Conservation (phyloP, 2,888 invertebrate genomes). For the Beris chalybata region DNA sequence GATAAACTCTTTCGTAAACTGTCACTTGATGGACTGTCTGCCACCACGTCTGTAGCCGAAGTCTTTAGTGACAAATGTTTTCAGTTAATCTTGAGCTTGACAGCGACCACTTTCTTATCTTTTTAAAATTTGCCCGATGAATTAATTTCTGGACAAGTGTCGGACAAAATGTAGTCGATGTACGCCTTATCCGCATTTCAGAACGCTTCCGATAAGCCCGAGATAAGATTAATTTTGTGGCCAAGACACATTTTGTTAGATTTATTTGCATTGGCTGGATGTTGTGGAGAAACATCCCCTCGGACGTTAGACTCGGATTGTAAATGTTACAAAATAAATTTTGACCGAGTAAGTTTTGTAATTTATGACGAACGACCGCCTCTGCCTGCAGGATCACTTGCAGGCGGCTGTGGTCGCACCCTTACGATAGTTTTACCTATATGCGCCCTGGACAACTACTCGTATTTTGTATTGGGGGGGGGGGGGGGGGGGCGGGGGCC, state of each 20-base stretch:
- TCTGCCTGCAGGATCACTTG: slow-evolving; percentile 18
- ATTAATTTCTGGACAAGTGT: slow-evolving; percentile 28
- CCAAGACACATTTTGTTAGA: slow-evolving; percentile 39
- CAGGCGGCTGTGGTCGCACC: background rate
- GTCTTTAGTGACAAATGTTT: slow-evolving; percentile 13
- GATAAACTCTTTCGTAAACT: slow-evolving; percentile 25
- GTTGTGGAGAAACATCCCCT: slow-evolving; percentile 6
- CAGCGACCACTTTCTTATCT: slow-evolving; percentile 24
- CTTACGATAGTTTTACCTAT: slow-evolving; percentile 9
- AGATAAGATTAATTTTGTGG: slow-evolving; percentile 39
- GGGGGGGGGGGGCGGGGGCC: too few relatives aligned
- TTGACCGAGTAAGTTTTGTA: slow-evolving; percentile 31
- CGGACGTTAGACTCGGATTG: slow-evolving; percentile 11
- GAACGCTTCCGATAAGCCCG: slow-evolving; percentile 23
- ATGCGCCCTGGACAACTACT: too few relatives aligned
- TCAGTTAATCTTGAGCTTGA: slow-evolving; percentile 17
- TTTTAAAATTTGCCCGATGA: slow-evolving; percentile 29
- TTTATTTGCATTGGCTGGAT: slow-evolving; percentile 34
- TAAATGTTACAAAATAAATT: slow-evolving; percentile 35
- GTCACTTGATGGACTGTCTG: slow-evolving; percentile 25
- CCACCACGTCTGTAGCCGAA: background rate
- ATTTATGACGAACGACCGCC: slow-evolving; percentile 33
- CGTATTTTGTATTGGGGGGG: background rate
- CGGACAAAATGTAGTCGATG: slow-evolving; percentile 5
- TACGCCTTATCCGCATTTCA: slow-evolving; percentile 16